Evolutionary conservation across 2,113 vertebrate genomes (phyloP).

Genomic region (Gymnarchus niloticus): DNA sequence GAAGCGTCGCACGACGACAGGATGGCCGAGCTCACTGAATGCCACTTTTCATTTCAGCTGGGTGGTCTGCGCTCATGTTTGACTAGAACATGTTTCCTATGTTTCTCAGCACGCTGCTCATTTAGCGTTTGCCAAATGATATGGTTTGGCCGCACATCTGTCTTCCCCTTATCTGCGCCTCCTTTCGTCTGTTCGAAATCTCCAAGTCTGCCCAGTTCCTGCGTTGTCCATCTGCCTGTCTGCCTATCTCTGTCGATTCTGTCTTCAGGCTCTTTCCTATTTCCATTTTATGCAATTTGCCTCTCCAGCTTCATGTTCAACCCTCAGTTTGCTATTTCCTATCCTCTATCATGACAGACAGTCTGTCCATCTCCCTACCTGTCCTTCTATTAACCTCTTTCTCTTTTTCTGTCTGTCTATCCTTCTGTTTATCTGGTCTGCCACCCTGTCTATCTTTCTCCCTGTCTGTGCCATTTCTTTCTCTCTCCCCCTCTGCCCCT

Average conservation of each 20-base stretch:
- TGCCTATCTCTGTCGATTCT: not conserved
- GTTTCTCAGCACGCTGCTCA: not conserved
- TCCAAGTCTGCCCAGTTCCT: not conserved
- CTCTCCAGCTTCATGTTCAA: not conserved
- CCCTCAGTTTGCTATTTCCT: not conserved
- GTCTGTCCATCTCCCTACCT: not conserved
- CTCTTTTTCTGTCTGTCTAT: not conserved
- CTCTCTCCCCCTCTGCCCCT: conserved; percentile 8
- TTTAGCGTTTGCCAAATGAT: conserved; percentile 7
- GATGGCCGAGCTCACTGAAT: not conserved
- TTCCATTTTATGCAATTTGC: not conserved
- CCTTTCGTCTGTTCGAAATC: not conserved
- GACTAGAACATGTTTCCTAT: not conserved
- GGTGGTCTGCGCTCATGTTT: not conserved
- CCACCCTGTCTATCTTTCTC: not conserved
- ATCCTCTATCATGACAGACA: not conserved
- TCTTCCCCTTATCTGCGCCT: not conserved
- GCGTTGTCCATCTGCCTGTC: not conserved
- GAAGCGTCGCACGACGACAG: not conserved
- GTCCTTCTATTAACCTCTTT: not conserved
- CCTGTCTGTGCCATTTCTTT: not conserved
- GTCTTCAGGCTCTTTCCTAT: not conserved
- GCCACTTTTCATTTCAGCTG: not conserved
- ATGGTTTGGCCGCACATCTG: not conserved
- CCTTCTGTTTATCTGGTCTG: not conserved